Percentiles rank a stretch among this genome's conserved stretches.
Conservation (phyloP, 1,140 invertebrate genomes). For the Penaeus japonicus region DNA sequence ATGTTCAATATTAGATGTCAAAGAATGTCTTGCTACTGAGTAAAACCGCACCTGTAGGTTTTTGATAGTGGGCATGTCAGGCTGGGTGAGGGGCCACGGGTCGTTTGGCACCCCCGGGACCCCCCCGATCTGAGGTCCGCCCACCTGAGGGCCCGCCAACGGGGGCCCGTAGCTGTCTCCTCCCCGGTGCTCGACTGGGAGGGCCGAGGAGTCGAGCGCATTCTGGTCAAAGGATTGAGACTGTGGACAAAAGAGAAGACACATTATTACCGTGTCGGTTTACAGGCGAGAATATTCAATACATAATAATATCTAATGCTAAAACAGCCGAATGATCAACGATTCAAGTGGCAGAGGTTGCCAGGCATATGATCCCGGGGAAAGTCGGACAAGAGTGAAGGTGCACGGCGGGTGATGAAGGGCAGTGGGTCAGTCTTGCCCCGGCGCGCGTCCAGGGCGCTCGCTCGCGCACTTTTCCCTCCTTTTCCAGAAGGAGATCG, state of each 20-base stretch:
- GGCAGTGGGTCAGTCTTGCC: too few species aligned
- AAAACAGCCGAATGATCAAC: too few species aligned
- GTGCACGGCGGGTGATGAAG: too few species aligned
- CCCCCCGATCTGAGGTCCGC: constrained; percentile 31
- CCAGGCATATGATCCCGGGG: too few species aligned
- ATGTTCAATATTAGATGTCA: neutral
- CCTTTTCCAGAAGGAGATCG: too few species aligned
- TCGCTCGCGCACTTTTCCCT: too few species aligned
- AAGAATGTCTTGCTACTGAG: neutral
- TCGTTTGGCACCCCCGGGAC: constrained; percentile 69
- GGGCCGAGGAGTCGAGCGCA: constrained; percentile 71
- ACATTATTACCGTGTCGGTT: neutral
- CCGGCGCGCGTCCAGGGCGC: too few species aligned
- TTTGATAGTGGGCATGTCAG: constrained; percentile 89
- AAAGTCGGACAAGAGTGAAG: too few species aligned
- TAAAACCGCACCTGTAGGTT: constrained; percentile 68
- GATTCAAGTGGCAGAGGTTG: too few species aligned
- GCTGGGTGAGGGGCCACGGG: constrained; percentile 83
- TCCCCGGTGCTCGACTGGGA: constrained; percentile 77
- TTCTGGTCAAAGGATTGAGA: constrained; percentile 42
- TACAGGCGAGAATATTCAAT: too few species aligned
- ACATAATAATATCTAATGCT: too few species aligned
- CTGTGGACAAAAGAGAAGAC: neutral
- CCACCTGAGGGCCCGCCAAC: neutral
- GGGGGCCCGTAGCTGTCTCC: constrained; percentile 49